phyloP scores from a whole-genome alignment of 2,113 vertebrate species.

The Synchiropus splendidus region DNA sequence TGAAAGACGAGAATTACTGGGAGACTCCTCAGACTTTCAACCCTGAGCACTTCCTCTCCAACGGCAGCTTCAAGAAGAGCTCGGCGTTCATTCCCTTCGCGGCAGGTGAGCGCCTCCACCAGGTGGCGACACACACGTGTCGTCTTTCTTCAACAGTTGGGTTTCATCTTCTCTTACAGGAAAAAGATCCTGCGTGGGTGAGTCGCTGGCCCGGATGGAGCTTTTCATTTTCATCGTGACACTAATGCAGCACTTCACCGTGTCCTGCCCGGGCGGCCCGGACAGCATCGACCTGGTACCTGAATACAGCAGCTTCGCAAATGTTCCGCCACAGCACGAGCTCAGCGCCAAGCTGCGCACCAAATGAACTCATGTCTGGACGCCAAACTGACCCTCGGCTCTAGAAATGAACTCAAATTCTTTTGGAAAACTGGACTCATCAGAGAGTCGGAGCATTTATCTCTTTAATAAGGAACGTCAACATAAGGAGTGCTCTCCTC shows the following conservation, averaged over 20 bases:
- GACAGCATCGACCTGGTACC: slow-evolving; percentile 50
- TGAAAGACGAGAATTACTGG: slow-evolving; percentile 43
- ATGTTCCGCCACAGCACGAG: slow-evolving; percentile 32
- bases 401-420: no score
- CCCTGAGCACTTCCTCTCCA: slow-evolving; percentile 46
- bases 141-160: background rate
- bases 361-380: no score
- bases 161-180: slow-evolving; percentile 34
- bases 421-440: no score
- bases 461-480: no score
- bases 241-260: slow-evolving; percentile 60
- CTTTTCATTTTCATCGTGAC: slow-evolving; percentile 66
- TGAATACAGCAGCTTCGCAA: slow-evolving; percentile 56
- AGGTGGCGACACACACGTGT: background rate
- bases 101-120: slow-evolving; percentile 26
- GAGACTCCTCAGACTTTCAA: slow-evolving; percentile 30
- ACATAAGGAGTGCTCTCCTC: no score
- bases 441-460: no score
- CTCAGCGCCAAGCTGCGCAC: slow-evolving; percentile 51
- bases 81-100: slow-evolving; percentile 34
- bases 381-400: no score
- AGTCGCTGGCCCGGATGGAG: slow-evolving; percentile 69
- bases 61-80: slow-evolving; percentile 47
- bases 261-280: slow-evolving; percentile 41
- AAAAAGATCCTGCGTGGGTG: slow-evolving; percentile 62